A percentile compares a stretch with the other conserved stretches of the same genome.
Evolutionary conservation across 2,113 vertebrate species (phyloP).

Genomic region (Alethe diademata): DNA sequence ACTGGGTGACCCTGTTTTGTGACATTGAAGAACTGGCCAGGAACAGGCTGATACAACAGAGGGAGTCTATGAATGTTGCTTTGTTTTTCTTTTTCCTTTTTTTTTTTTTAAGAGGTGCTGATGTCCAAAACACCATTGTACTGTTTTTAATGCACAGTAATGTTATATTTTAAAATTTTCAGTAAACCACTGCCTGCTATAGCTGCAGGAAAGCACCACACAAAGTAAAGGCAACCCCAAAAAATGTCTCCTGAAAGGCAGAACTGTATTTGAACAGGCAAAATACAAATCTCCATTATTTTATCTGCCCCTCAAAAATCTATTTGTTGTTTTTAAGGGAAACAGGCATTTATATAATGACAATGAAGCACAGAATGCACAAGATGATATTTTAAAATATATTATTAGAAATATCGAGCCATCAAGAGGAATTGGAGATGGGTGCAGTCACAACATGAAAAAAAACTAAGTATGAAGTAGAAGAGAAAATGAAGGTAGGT

Average conservation of each 20-base stretch:
- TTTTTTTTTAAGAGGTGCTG: not conserved
- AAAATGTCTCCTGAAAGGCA: constrained; percentile 1
- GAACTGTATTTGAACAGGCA: not conserved
- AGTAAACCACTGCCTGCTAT: not conserved
- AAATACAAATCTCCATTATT: not conserved
- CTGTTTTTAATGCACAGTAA: not conserved
- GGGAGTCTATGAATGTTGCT: not conserved
- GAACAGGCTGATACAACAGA: not conserved
- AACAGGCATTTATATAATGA: not conserved
- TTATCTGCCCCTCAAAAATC: not conserved
- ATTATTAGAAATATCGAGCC: not conserved
- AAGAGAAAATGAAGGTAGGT: not conserved
- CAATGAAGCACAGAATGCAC: not conserved
- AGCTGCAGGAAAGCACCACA: not conserved
- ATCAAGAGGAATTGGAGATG: not conserved
- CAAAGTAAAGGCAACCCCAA: not conserved
- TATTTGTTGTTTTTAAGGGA: not conserved
- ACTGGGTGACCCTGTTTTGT: not conserved
- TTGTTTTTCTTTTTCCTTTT: not conserved
- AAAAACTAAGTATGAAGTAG: not conserved
- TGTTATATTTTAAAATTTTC: constrained; percentile 17
- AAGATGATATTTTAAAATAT: not conserved
- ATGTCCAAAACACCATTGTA: not conserved
- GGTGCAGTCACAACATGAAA: not conserved
- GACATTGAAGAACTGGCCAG: not conserved